These are phyloP conservation scores for Hydropsyche betteni DNA, from an alignment of 2,888 invertebrate species.

Conservation along the genomic window DNA sequence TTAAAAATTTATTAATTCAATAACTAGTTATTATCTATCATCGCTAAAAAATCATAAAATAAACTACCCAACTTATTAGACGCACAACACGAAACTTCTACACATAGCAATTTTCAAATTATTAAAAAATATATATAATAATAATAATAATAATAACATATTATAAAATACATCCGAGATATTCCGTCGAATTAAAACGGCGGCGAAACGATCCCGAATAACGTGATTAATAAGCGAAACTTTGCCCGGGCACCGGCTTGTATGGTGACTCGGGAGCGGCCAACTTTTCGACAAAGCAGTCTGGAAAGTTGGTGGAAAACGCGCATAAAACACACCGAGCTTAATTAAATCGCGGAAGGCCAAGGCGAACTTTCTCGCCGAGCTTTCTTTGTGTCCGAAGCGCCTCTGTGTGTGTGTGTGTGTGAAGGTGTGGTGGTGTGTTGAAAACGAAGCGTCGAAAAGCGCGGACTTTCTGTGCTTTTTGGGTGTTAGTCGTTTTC, in stretches of 20 bases:
- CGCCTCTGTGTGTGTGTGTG: too few relatives aligned
- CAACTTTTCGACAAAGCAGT: conserved; percentile 40
- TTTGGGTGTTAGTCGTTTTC: too few relatives aligned
- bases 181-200: conserved; percentile 15
- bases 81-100: too few relatives aligned
- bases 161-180: not conserved
- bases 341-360: conserved; percentile 51
- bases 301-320: conserved; percentile 48
- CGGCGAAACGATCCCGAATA: conserved; percentile 3
- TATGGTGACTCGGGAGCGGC: not conserved
- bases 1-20: too few relatives aligned
- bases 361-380: too few relatives aligned
- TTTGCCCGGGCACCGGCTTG: not conserved
- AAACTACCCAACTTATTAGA: too few relatives aligned
- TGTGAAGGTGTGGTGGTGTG: too few relatives aligned
- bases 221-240: conserved; percentile 27
- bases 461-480: too few relatives aligned
- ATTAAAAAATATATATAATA: not conserved
- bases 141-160: not conserved
- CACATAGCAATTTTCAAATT: conserved; percentile 4
- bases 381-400: too few relatives aligned
- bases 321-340: conserved; percentile 46
- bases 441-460: too few relatives aligned
- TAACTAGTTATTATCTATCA: too few relatives aligned
- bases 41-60: too few relatives aligned